Evolutionary conservation across 2,113 vertebrate species (phyloP).

Genomic region (Phoxinus phoxinus): DNA sequence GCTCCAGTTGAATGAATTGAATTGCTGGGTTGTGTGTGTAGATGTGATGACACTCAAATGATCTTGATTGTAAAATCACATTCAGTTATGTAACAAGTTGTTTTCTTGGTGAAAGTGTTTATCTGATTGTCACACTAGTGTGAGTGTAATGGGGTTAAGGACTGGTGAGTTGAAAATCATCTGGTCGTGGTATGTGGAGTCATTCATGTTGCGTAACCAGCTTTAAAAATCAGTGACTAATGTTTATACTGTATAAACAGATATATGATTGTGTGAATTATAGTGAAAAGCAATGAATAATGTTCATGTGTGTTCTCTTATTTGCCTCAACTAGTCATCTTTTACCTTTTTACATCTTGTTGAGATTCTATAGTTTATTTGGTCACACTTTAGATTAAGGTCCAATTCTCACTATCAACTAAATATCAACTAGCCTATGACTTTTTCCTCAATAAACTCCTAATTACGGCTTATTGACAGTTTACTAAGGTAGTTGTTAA

Average conservation of each 20-base stretch:
- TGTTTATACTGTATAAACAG: not conserved
- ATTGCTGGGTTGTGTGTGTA: not conserved
- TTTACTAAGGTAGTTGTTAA: too few relatives aligned
- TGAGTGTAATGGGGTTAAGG: conserved; percentile 2
- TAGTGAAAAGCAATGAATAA: not conserved
- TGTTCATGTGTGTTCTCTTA: not conserved
- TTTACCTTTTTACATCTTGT: not conserved
- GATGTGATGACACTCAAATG: not conserved
- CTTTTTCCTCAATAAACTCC: too few relatives aligned
- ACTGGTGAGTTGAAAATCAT: not conserved
- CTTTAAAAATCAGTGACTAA: not conserved
- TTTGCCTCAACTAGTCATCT: not conserved
- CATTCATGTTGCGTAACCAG: not conserved
- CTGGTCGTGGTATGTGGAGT: not conserved
- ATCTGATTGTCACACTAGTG: not conserved
- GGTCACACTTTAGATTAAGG: too few relatives aligned
- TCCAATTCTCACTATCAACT: too few relatives aligned
- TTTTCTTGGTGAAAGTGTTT: conserved; percentile 13
- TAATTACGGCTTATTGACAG: too few relatives aligned
- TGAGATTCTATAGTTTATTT: too few relatives aligned
- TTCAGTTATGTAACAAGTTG: conserved; percentile 16
- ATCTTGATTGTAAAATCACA: not conserved
- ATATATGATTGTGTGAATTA: not conserved
- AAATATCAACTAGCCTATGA: too few relatives aligned
- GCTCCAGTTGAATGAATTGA: not conserved